These are phyloP conservation scores for Epinotia nisella DNA, from an alignment of 2,888 invertebrate species.

Conservation along the genomic window DNA sequence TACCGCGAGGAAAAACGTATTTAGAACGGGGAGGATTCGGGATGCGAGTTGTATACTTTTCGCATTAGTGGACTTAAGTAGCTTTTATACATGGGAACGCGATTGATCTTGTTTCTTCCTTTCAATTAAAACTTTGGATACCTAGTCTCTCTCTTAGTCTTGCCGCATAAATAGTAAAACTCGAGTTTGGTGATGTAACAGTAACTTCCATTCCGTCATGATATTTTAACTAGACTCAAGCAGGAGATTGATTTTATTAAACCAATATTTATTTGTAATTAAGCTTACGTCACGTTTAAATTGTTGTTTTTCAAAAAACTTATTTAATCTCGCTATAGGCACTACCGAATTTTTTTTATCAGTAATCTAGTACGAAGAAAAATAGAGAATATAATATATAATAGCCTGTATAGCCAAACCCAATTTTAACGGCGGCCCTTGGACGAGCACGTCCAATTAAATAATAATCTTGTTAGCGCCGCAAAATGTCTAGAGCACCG, in stretches of 20 bases:
- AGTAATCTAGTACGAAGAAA: no score
- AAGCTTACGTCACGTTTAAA: no score
- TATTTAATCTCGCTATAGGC: no score
- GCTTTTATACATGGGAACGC: constrained; percentile 13
- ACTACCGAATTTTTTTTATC: no score
- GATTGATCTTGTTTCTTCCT: constrained; percentile 19
- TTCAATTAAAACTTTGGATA: constrained; percentile 18
- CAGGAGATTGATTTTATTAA: background rate
- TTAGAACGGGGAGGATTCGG: constrained; percentile 15
- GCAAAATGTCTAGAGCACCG: background rate
- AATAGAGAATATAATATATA: no score
- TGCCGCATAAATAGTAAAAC: background rate
- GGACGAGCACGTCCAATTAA: constrained; percentile 3
- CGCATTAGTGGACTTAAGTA: constrained; percentile 19
- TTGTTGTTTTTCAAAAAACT: no score
- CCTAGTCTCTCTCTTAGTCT: background rate
- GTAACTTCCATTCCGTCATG: background rate
- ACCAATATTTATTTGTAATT: background rate
- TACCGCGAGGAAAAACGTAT: background rate
- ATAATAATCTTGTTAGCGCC: background rate
- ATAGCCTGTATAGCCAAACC: no score
- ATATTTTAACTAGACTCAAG: background rate
- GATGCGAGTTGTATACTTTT: constrained; percentile 23
- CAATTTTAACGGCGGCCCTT: no score
- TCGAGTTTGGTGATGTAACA: background rate